phyloP scores from a whole-genome alignment of 2,113 vertebrate genomes.

The Tylochromis polylepis region DNA sequence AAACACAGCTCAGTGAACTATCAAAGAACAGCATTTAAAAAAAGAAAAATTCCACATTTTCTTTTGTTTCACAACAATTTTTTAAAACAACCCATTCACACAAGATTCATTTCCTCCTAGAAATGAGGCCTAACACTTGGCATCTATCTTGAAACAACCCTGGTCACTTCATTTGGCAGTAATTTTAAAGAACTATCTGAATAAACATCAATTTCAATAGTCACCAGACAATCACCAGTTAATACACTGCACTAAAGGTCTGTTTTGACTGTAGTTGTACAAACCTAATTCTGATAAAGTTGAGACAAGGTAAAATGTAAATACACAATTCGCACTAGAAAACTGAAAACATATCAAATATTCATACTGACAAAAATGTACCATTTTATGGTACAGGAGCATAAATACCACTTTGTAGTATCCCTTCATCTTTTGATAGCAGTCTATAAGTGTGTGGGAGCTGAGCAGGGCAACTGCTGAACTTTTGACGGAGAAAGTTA shows the following conservation, averaged over 20 bases:
- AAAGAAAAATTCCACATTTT: neutral
- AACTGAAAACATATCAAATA: neutral
- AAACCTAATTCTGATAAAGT: neutral
- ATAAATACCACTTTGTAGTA: neutral
- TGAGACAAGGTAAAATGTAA: neutral
- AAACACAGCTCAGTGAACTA: neutral
- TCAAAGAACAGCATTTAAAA: neutral
- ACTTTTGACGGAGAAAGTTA: neutral
- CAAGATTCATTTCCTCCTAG: neutral
- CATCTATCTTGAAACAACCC: neutral
- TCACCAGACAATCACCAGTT: neutral
- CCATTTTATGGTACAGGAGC: neutral
- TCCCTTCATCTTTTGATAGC: neutral
- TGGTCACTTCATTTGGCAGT: neutral
- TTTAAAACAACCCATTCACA: neutral
- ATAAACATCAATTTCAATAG: neutral
- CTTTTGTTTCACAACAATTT: neutral
- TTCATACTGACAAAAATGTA: neutral
- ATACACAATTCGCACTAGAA: neutral
- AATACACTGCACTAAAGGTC: neutral
- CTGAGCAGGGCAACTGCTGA: neutral
- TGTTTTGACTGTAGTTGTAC: neutral
- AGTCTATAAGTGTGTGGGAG: neutral
- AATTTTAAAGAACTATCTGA: fast-evolving
- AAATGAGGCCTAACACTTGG: neutral